Percentiles rank a stretch among this genome's conserved stretches.
These are phyloP conservation scores for Hemiprocne comata DNA, from an alignment of 2,113 vertebrate species.

Conservation along the genomic window DNA sequence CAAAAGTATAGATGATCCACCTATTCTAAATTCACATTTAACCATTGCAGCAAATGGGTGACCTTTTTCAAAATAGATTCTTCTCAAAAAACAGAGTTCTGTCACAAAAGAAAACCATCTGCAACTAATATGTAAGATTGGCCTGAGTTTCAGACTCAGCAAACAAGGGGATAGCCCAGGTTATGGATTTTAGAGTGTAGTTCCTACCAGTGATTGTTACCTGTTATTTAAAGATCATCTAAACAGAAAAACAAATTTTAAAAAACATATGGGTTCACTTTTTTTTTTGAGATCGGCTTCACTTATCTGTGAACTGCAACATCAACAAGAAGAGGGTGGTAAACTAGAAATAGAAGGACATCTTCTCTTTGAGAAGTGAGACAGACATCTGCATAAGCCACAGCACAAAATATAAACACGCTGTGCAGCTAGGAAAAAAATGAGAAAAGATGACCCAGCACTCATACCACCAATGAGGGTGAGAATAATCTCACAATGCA, in stretches of 20 bases:
- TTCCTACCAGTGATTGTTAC: not conserved
- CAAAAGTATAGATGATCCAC: too few relatives aligned
- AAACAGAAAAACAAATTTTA: not conserved
- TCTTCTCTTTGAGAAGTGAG: not conserved
- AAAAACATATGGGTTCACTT: rapidly evolving
- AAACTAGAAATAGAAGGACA: not conserved
- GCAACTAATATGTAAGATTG: too few relatives aligned
- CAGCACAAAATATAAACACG: not conserved
- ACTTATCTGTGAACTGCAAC: not conserved
- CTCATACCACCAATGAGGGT: rapidly evolving
- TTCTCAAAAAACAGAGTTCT: too few relatives aligned
- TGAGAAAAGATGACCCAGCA: not conserved
- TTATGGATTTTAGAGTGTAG: too few relatives aligned
- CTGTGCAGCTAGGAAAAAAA: not conserved
- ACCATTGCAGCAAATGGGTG: too few relatives aligned
- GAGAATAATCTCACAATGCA: not conserved
- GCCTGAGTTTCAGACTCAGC: too few relatives aligned
- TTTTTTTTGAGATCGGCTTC: not conserved
- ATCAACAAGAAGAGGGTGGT: not conserved
- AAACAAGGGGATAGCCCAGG: too few relatives aligned
- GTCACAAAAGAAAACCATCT: too few relatives aligned
- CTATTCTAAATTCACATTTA: too few relatives aligned
- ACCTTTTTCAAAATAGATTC: too few relatives aligned
- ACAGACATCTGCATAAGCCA: not conserved
- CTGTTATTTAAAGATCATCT: not conserved